phyloP scores from a whole-genome alignment of 37 sponge, comb jelly and placozoan species.

The Halichondria panicea region DNA sequence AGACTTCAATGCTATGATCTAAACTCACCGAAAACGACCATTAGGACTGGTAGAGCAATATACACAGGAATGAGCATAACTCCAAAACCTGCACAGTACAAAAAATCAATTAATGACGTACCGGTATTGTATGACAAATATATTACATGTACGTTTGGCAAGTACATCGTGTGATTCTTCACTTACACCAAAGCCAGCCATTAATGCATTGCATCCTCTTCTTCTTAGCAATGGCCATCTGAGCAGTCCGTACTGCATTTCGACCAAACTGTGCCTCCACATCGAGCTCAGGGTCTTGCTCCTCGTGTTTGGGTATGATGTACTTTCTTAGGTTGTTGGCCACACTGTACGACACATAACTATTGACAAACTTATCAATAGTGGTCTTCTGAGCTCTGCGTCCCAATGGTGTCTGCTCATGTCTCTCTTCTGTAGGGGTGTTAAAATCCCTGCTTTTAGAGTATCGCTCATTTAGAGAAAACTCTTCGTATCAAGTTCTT shows the following conservation, averaged over 20 bases:
- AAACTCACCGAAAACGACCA: constrained; percentile 50
- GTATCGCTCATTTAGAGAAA: too few relatives aligned
- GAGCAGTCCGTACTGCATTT: not conserved
- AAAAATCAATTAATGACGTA: too few relatives aligned
- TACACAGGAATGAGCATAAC: constrained; percentile 9
- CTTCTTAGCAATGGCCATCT: not conserved
- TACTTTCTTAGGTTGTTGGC: constrained; percentile 25
- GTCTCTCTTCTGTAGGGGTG: too few relatives aligned
- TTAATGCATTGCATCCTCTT: constrained; percentile 41
- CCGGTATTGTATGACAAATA: too few relatives aligned
- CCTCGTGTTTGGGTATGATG: not conserved
- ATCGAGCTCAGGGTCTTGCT: constrained; percentile 53
- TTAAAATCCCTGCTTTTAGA: too few relatives aligned
- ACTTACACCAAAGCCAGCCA: constrained; percentile 66
- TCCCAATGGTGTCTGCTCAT: too few relatives aligned
- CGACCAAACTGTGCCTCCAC: constrained; percentile 54
- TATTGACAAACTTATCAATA: too few relatives aligned
- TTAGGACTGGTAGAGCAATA: constrained; percentile 31
- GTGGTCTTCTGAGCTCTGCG: too few relatives aligned
- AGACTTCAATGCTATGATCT: too few relatives aligned
- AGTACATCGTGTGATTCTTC: too few relatives aligned
- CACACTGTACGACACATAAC: constrained; percentile 33
- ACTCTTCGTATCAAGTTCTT: too few relatives aligned
- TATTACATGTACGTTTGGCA: too few relatives aligned
- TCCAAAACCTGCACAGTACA: constrained; percentile 36